Base-by-base conservation (phyloP, 2,797 vertebrate species). In the Hippopotamyrus pictus region DNA sequence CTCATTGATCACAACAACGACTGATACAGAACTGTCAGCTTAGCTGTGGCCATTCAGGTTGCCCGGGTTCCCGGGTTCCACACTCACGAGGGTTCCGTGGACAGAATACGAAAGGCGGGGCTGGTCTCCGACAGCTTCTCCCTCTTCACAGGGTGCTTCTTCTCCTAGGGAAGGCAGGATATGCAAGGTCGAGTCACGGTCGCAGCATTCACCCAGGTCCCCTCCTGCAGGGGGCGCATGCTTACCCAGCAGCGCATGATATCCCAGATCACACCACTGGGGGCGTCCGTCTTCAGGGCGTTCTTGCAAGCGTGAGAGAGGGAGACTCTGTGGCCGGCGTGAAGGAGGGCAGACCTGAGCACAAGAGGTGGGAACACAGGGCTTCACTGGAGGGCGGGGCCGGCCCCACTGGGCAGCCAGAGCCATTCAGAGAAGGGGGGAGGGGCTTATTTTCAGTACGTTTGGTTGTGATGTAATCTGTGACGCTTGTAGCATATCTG, bases 221-320 rank as follows among this genome's bases (percentile, higher is more conserved):
- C 1, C 8, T 1, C 33, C 65, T 11, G 62, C 11, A 5, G 65
- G 44, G 11, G 44, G 11, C 29, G 0, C 9, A 44, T 11, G 22
- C 90, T 90, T 83, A 98, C 98, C 98, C 98, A 99, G 95, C 97
- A 97, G 83, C 98, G 96, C 97, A 98, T 97, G 93, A 99, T 93
- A 93, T 99, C 97, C 98, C 98, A 99, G 90, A 99, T 89, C 25
- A 91, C 94, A 0, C 92, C 90, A 0, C 97, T 90, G 0, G 97
- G 96, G 0, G 97, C 98, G 0, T 98, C 96, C 0, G 98, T 98
- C 94, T 99, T 99, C 41, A 99, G 92, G 0, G 96, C 97, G 0
- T 97, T 98, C 90, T 97, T 97, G 91, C 97, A 98, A 91, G 98
- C 97, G 0, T 99, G 98, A 54, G 98, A 97, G 19, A 98, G 95